Base-by-base conservation (phyloP, 2,113 vertebrate genomes). In the Aphyosemion australe region DNA sequence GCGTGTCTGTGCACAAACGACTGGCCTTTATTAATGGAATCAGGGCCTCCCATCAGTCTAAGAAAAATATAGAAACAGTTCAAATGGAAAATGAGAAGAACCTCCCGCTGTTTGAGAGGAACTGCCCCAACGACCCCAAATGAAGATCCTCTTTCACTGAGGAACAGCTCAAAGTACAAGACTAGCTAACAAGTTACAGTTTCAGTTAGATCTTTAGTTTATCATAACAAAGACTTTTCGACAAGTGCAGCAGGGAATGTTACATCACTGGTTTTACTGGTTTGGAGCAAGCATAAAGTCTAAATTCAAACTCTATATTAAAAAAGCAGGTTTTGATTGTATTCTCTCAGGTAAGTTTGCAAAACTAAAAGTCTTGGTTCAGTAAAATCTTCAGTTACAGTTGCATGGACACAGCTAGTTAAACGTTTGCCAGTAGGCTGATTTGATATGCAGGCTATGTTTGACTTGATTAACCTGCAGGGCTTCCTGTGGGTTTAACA, bases 1-100 rank as follows among this genome's bases (percentile, higher is more conserved):
- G 20, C 1, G 10, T 32, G 41, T 64, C 72, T 0, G 21, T 65
- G 54, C 68, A 72, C 15, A 82, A 84, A 65, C 20, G 12, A 8
- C 9, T 51, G 20, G 67, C 78, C 59, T 81, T 85, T 5, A 69
- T 69, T 19, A 86, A 86, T 1, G 48, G 74, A 73, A 79, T 83
- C 57, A 78, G 32, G 21, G 76, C 81, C 31, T 65, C 65, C 10
- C 86, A 32, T 55, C 83, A 58, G 46, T 56, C 70, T 13, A 52
- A 61, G 62, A 86, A 65, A 53, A 77, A 87, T 6, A 69, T 3
- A 12, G 45, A 62, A 39, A 55, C 18, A 1, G 47, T 61, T 41
- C 54, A 69, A n/a, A 72, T 58, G 26, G 60, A 76, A 50, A 82
- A 52, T 37, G 77, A 62, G 26, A 76, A 68, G 12, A 61, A 45